Conservation (phyloP, 2,113 vertebrate genomes). For the Myrmecophaga tridactyla region DNA sequence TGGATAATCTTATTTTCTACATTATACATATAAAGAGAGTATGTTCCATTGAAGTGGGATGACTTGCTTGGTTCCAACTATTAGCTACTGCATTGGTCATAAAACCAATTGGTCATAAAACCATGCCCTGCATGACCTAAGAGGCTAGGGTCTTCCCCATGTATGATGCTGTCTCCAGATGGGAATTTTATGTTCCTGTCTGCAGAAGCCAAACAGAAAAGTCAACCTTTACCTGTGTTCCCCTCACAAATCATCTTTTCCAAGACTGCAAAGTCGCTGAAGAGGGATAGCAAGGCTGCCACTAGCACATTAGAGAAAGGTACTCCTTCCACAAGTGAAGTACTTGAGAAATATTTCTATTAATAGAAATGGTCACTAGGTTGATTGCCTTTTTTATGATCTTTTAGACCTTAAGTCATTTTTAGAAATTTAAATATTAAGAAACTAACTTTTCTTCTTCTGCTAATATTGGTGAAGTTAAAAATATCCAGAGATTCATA, state of each 20-base stretch:
- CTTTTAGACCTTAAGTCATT: background rate
- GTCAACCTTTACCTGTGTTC: too few species aligned
- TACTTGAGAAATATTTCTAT: background rate
- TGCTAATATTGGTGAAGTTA: background rate
- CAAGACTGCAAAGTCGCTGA: too few species aligned
- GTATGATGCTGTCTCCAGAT: too few species aligned
- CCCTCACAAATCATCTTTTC: too few species aligned
- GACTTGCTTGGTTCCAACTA: background rate
- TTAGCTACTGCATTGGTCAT: background rate
- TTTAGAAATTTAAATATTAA: background rate
- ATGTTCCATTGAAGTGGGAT: background rate
- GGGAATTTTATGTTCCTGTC: too few species aligned
- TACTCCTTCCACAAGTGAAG: background rate
- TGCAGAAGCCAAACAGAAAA: too few species aligned
- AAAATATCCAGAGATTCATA: background rate
- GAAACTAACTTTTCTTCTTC: background rate
- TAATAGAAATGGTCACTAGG: background rate
- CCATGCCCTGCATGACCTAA: too few species aligned
- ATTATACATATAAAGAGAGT: background rate
- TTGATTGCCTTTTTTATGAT: background rate
- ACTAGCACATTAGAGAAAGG: background rate
- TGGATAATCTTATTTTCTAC: background rate
- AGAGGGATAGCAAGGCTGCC: too few species aligned
- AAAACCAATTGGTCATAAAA: too few species aligned
- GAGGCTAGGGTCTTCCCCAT: too few species aligned